Evolutionary conservation across 2,113 vertebrate genomes (phyloP), one percentile per base, ranked within the genome.

Genomic region (Casuarius casuarius): DNA sequence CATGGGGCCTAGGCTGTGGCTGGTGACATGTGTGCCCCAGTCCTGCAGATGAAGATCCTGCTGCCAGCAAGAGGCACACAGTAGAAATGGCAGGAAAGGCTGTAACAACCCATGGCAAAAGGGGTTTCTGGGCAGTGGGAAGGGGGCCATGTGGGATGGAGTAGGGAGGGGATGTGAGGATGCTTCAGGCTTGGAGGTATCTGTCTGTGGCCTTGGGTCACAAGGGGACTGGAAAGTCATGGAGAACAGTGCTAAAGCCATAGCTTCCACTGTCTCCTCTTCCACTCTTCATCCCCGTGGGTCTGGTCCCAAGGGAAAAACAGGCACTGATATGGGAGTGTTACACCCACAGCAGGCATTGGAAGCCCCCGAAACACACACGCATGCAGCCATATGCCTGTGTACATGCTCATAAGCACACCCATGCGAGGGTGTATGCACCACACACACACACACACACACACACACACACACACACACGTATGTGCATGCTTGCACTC

Each of bases 61-160:
- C 44, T 75, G 62, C 56, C 54, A 19, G 4, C 0, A 0, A 72
- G 52, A 17, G 40, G 26, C 31, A 52, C 31, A 3, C 0, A 1
- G 33, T 9, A 46, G 75, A 63, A 35, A 7, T 51, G 61, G 11
- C 15, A 74, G 85, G 42, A 31, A 59, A 65, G 44, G 49, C 38
- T 61, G 66, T 4, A 31, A n/a, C 15, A 51, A 2, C 23, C 42
- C 2, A 4, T 4, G 29, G 35, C 35, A 35, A 80, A 63, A 35
- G 42, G 51, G 44, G 49, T 59, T 84, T 77, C 58, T 21, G 65
- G 70, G 29, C 70, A 58, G 21, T 12, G 11, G 35, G 15, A 21
- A 49, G 12, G 22, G 66, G 44, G 31, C 31, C 11, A 7, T 22
- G 35, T 59, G 48, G 63, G n/a, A 19, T 51, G 63, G 58, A 76